phyloP scores from a whole-genome alignment of 2,888 invertebrate species.

The Drosophila subquinaria region DNA sequence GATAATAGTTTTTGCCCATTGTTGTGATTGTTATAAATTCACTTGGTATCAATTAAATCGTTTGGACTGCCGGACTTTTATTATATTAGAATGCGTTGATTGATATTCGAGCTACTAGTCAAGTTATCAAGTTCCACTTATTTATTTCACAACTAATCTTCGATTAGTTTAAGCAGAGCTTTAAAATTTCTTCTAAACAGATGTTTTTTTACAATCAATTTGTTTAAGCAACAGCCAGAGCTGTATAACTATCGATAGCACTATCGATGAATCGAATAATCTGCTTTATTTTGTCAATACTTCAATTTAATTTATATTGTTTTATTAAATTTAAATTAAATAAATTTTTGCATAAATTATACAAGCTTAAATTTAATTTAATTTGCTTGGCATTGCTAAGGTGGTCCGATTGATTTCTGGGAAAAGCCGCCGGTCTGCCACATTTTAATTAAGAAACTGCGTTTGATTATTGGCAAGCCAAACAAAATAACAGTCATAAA shows the following conservation, averaged over 20 bases:
- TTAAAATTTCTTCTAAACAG: constrained; percentile 1
- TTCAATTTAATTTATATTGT: not conserved
- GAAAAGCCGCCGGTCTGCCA: no score
- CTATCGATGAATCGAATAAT: not conserved
- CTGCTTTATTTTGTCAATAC: no score
- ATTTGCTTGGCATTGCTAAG: no score
- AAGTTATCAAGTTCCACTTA: not conserved
- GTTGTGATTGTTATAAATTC: not conserved
- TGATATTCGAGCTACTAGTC: not conserved
- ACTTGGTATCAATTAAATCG: no score
- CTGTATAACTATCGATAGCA: not conserved
- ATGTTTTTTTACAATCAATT: constrained; percentile 7
- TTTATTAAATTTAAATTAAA: no score
- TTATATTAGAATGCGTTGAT: not conserved
- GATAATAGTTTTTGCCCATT: constrained; percentile 51
- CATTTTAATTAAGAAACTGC: no score
- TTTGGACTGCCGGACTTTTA: not conserved
- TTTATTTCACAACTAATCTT: constrained; percentile 21
- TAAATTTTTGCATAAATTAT: no score
- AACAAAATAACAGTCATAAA: no score
- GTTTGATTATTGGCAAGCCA: no score
- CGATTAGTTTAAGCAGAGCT: constrained; percentile 16
- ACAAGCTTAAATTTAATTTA: no score
- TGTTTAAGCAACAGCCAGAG: not conserved
- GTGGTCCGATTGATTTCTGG: no score